Percentiles rank a stretch among this genome's conserved stretches.
These are phyloP conservation scores for Nomada lathburiana DNA, from an alignment of 2,888 invertebrate species.

Conservation along the genomic window DNA sequence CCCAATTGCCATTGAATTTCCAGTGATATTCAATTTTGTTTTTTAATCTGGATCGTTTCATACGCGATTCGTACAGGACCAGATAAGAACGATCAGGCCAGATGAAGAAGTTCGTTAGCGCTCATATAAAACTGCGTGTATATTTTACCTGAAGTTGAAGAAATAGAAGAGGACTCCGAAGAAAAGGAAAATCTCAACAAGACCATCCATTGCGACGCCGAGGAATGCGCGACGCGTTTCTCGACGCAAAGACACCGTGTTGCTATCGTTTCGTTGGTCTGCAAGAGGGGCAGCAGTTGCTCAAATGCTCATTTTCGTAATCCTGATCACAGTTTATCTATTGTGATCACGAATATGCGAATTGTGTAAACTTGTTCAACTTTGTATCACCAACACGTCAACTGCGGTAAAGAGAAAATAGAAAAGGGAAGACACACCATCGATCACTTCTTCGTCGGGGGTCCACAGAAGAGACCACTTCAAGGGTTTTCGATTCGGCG, in stretches of 20 bases:
- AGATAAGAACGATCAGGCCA: background rate
- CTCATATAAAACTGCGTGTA: background rate
- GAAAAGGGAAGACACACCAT: background rate
- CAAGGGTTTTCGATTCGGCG: background rate
- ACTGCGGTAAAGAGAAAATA: conserved; percentile 5
- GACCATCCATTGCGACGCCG: conserved; percentile 85
- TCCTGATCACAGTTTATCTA: conserved; percentile 35
- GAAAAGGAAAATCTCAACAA: conserved; percentile 87
- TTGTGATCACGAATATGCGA: conserved; percentile 13
- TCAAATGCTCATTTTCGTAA: conserved; percentile 51
- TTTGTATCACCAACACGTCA: conserved; percentile 24
- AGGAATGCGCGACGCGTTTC: conserved; percentile 16
- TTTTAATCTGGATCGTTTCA: background rate
- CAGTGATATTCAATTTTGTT: background rate
- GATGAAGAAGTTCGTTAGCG: background rate
- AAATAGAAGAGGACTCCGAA: conserved; percentile 88
- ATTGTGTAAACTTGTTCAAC: conserved; percentile 12
- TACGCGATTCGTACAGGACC: background rate
- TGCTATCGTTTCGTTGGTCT: conserved; percentile 18
- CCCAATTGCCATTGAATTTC: background rate
- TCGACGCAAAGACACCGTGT: conserved; percentile 1
- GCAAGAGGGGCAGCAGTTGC: background rate
- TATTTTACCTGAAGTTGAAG: conserved; percentile 86
- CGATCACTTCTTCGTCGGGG: conserved; percentile 19
- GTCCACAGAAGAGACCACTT: conserved; percentile 50